Base-by-base conservation (phyloP, 2,113 vertebrate genomes). In the Alosa alosa region DNA sequence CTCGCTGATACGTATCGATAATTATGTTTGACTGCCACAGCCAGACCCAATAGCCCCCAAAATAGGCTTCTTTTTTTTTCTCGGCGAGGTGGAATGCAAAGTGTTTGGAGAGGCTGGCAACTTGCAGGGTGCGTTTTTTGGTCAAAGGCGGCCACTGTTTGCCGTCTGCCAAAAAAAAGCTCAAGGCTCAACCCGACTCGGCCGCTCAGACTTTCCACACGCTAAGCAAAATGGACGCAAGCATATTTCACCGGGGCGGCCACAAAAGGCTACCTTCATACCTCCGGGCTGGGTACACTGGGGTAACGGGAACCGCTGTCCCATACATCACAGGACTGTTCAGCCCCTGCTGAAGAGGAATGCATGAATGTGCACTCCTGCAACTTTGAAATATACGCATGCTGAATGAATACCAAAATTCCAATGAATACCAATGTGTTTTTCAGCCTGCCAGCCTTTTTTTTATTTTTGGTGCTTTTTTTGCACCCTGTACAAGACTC, bases 21-120 rank as follows among this genome's bases (percentile, higher is more conserved):
- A 91, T 90, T 46, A 83, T 90, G 90, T 91, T 90, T 91, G 91
- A 93, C 89, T 92, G 86, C 87, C 83, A 81, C 86, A 89, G 87
- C 89, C 84, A 81, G 87, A 90, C 91, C 25, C 68, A 75, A 75
- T n/a, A 75, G n/a, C n/a, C 68, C 3, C 60, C 41, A 44, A 75
- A 75, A 75, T 75, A 75, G 68, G 10, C 7, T 68, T 68, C 25
- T 22, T 68, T 20, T 68, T 20, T 57, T 18, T 75, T 89, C 90
- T 93, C 86, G 68, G 25, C 11, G 84, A 82, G n/a, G 82, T 88
- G 86, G 91, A 91, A 91, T 89, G 89, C 82, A 25, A 45, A 86
- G 83, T 81, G 85, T 84, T 75, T 75, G 82, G 83, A 89, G 90
- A 82, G 60, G 5, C 47, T 57, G 60, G 84, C 83, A 88, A 88